Evolutionary conservation across 1,140 invertebrate genomes (phyloP), one percentile per base, ranked within the genome.

Genomic region (Drosophila biarmipes): DNA sequence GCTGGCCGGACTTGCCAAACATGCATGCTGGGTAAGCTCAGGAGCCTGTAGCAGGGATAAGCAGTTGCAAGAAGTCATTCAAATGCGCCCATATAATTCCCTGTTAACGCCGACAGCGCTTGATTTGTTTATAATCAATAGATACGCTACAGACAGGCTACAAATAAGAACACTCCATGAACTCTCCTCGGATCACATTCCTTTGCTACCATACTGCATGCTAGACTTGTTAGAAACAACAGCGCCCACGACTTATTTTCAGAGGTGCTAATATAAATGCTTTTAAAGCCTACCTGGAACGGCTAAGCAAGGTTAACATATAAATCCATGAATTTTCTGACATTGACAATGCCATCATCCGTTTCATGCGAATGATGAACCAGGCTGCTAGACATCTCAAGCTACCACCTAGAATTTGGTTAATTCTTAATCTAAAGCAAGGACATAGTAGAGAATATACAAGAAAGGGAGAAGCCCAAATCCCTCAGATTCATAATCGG

Each of bases 251-350:
- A 37, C 51, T 53, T 12, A 34, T 37, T 38, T 17, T 19, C 17
- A 37, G 34, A 21, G 34, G 34, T n/a, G 51, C 51, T 53, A 21
- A 38, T 24, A 37, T 53, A 53, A 53, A 38, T 34, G 19, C 34
- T n/a, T 53, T 53, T 2, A 53, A 37, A 38, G 11, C 17, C 34
- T 37, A 37, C 12, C 51, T 38, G 8, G 31, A 52, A 37, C 34
- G 37, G 34, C 31, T 52, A 10, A 35, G 17, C 15, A 31, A 35
- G 31, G n/a, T 17, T 14, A 51, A 21, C 17, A 19, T 35, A 19
- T 11, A 51, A 19, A 51, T 35, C 6, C 27, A 21, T 2, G 21
- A 21, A 21, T 4, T 4, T 21, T 21, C 21, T 21, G 4, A 21
- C 21, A 21, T 21, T 21, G 21, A 21, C 21, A 21, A 21, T 21